These are phyloP conservation scores for Galerucella pusilla DNA, from an alignment of 2,888 invertebrate genomes.

Conservation along the genomic window DNA sequence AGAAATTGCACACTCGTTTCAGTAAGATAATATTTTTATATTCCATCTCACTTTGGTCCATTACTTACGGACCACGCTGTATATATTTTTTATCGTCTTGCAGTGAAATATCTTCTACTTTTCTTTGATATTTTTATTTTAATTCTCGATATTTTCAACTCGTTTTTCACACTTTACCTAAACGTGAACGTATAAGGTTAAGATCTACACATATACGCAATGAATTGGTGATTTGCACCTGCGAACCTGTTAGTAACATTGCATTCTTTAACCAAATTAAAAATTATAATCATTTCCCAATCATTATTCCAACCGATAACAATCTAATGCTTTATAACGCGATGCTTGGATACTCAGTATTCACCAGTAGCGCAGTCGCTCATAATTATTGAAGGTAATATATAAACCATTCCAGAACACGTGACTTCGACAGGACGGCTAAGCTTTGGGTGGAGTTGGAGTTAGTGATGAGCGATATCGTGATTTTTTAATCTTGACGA, in stretches of 20 bases:
- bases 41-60: too few relatives aligned
- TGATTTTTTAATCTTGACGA: too few relatives aligned
- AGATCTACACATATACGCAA: neutral
- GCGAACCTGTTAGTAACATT: conserved; percentile 30
- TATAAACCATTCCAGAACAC: neutral
- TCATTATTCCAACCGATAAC: conserved; percentile 37
- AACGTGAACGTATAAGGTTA: conserved; percentile 1
- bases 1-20: too few relatives aligned
- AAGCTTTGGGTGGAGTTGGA: too few relatives aligned
- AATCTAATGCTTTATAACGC: conserved; percentile 30
- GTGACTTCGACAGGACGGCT: too few relatives aligned
- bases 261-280: conserved; percentile 40
- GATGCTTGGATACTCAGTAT: conserved; percentile 21
- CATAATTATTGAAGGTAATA: neutral
- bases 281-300: conserved; percentile 41
- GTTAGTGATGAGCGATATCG: too few relatives aligned
- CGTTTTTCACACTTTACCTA: neutral
- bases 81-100: too few relatives aligned
- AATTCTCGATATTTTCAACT: neutral
- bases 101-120: neutral
- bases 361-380: neutral
- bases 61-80: too few relatives aligned
- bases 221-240: conserved; percentile 35
- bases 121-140: neutral
- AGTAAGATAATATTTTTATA: too few relatives aligned